Conservation (phyloP, 2,797 vertebrate species). For the Hapalemur alaotrensis region DNA sequence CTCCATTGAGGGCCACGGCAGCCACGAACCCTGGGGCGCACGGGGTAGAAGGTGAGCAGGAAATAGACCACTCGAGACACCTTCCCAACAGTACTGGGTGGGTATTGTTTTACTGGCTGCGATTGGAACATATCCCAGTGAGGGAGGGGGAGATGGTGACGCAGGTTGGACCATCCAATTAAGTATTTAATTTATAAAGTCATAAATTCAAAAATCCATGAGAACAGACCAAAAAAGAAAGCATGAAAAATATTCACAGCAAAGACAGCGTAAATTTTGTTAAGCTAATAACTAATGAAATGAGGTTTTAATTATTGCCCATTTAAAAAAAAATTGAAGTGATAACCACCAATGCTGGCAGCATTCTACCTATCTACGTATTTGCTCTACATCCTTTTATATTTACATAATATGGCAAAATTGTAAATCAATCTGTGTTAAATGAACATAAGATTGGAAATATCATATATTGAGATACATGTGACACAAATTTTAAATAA, state of each 20-base stretch:
- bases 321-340: background rate
- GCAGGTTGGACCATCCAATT: background rate
- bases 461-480: no score
- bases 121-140: background rate
- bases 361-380: no score
- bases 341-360: background rate
- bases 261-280: background rate
- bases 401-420: no score
- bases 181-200: background rate
- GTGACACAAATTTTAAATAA: background rate
- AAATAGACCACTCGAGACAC: no score
- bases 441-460: no score
- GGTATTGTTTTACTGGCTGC: accelerated
- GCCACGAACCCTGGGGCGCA: background rate
- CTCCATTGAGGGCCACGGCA: accelerated
- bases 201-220: background rate
- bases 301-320: background rate
- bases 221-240: background rate
- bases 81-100: background rate
- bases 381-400: background rate
- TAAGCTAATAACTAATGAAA: background rate
- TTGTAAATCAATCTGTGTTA: no score
- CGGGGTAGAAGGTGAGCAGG: background rate
- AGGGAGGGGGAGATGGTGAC: no score
- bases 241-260: background rate